Evolutionary conservation across 2,113 vertebrate species (phyloP).

Genomic region (Phyllostomus hastatus): DNA sequence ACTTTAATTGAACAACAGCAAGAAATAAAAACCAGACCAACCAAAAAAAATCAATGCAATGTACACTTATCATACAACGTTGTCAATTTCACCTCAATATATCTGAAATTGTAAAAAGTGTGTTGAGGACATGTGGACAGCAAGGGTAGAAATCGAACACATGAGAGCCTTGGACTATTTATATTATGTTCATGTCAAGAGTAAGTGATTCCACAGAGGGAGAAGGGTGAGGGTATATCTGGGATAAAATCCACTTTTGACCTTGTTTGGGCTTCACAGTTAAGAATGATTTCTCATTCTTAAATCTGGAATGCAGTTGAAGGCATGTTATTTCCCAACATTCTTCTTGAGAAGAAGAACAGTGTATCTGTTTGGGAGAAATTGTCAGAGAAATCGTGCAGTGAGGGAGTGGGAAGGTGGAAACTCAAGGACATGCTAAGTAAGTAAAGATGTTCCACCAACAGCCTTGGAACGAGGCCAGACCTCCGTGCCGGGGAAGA

Average conservation of each 20-base stretch:
- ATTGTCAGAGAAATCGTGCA: not conserved
- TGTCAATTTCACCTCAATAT: not conserved
- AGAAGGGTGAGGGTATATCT: not conserved
- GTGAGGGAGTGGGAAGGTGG: not conserved
- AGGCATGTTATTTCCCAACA: not conserved
- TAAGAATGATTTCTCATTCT: not conserved
- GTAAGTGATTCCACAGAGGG: not conserved
- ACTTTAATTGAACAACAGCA: too few relatives aligned
- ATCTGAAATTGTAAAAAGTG: not conserved
- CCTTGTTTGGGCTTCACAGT: not conserved
- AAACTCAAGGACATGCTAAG: not conserved
- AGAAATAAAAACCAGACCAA: too few relatives aligned
- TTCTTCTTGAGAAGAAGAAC: not conserved
- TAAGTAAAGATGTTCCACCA: not conserved
- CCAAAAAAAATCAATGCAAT: too few relatives aligned
- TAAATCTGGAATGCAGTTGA: not conserved
- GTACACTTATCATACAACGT: not conserved
- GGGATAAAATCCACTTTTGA: not conserved
- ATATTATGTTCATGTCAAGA: not conserved
- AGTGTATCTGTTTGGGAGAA: not conserved
- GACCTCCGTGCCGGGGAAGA: not conserved
- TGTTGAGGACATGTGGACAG: not conserved
- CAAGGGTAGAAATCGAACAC: not conserved
- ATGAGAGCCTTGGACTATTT: not conserved
- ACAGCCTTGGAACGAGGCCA: not conserved